These are phyloP conservation scores for Cryptocephalus primarius DNA, from an alignment of 2,888 invertebrate species.

Conservation along the genomic window DNA sequence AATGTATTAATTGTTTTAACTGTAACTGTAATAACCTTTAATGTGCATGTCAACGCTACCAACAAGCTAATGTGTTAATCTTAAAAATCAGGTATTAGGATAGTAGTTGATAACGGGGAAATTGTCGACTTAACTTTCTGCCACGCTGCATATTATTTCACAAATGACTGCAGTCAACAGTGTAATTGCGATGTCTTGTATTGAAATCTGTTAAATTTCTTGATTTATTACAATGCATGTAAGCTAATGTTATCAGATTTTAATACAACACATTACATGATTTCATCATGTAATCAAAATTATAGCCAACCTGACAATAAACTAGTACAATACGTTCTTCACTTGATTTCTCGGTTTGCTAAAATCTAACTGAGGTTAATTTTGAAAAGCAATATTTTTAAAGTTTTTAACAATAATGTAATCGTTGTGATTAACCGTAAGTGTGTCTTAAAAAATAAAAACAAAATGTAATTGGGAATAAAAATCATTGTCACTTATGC, in stretches of 20 bases:
- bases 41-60: no score
- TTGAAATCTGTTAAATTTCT: neutral
- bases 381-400: slow-evolving; percentile 13
- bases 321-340: neutral
- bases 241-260: no score
- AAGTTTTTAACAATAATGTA: slow-evolving; percentile 9
- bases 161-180: no score
- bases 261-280: no score
- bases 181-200: no score
- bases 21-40: no score
- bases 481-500: slow-evolving; percentile 8
- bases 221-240: no score
- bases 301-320: no score
- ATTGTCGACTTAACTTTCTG: neutral
- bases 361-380: slow-evolving; percentile 5
- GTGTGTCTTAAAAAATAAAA: slow-evolving; percentile 12
- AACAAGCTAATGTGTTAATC: no score
- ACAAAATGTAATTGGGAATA: slow-evolving; percentile 12
- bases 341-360: slow-evolving; percentile 10
- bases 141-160: slow-evolving; percentile 7
- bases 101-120: slow-evolving; percentile 7
- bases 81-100: slow-evolving; percentile 15
- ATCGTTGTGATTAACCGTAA: slow-evolving; percentile 10
- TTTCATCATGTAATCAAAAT: no score
- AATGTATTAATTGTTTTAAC: neutral